Base-by-base conservation (phyloP, 1,140 invertebrate genomes). In the Rhopalosiphum padi region DNA sequence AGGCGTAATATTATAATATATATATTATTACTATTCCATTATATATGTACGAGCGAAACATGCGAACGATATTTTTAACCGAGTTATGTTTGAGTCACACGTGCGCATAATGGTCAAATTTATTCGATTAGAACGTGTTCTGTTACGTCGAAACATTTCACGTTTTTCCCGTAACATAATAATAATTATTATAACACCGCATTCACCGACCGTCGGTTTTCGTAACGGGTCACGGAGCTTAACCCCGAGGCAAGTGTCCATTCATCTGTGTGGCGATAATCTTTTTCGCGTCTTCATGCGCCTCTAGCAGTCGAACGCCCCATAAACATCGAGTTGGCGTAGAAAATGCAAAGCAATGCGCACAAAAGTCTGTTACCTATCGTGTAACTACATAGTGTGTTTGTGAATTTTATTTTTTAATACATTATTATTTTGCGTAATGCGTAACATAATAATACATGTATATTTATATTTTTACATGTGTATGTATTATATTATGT, bases 161-260 rank as follows among this genome's bases (percentile, higher is more conserved):
- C 46, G 21, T n/a, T 87, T 6, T 87, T 7, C 46, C 43, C 30
- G 60, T 77, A 18, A n/a, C 83, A 41, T 22, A 53, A 89, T 25
- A 89, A 53, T 89, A 89, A 89, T 89, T 41, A 89, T 89, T 41
- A 30, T 53, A 41, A 55, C 25, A 41, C 21, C 21, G 25, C 41
- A 46, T 41, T 35, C 35, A 41, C 41, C 51, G 88, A 55, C n/a
- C 87, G 51, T 37, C 25, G 23, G 48, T 55, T 89, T 89, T 89
- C 22, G 48, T 89, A 55, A 89, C 51, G 51, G 88, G 88, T 89
- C 88, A 89, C 5, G 35, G 51, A 89, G 51, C 88, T 53, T 89
- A 37, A 89, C 43, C 48, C 35, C 35, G 51, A 89, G 51, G 88
- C 48, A 53, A 55, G 35, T 87, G 48, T 89, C 87, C 87, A 23